These are phyloP conservation scores for Drosophila ananassae DNA, from an alignment of 1,140 invertebrate genomes.

Conservation along the genomic window DNA sequence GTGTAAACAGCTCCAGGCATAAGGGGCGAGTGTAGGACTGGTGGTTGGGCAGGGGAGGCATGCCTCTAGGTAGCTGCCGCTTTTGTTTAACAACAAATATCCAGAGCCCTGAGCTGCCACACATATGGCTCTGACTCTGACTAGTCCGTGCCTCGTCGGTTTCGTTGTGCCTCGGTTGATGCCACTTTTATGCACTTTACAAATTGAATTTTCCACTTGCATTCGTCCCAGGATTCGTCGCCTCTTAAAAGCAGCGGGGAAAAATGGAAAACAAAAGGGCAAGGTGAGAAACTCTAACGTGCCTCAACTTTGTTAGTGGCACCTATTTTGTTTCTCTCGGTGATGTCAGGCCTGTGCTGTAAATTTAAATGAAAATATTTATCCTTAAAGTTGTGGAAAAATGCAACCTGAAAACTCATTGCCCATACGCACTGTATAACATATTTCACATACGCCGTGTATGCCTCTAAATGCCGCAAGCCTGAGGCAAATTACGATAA, in stretches of 20 bases:
- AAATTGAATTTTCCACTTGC: constrained; percentile 81
- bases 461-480: not conserved
- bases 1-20: constrained; percentile 42
- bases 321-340: constrained; percentile 7
- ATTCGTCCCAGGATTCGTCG: constrained; percentile 45
- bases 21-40: not conserved
- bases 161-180: constrained; percentile 29
- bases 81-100: constrained; percentile 78
- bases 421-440: not conserved
- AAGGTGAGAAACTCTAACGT: constrained; percentile 20
- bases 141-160: constrained; percentile 11
- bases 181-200: constrained; percentile 80
- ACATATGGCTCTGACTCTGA: constrained; percentile 56
- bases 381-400: not conserved
- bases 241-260: constrained; percentile 5
- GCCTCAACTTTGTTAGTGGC: constrained; percentile 12
- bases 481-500: constrained; percentile 16
- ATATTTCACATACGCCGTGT: not conserved
- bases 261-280: constrained; percentile 25
- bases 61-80: constrained; percentile 50
- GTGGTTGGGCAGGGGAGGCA: not conserved
- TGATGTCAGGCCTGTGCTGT: not conserved
- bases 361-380: not conserved
- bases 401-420: not conserved
- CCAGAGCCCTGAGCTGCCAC: constrained; percentile 51